phyloP scores from a whole-genome alignment of 92 coral and sea anemone species.

The Parazoanthus darwini region DNA sequence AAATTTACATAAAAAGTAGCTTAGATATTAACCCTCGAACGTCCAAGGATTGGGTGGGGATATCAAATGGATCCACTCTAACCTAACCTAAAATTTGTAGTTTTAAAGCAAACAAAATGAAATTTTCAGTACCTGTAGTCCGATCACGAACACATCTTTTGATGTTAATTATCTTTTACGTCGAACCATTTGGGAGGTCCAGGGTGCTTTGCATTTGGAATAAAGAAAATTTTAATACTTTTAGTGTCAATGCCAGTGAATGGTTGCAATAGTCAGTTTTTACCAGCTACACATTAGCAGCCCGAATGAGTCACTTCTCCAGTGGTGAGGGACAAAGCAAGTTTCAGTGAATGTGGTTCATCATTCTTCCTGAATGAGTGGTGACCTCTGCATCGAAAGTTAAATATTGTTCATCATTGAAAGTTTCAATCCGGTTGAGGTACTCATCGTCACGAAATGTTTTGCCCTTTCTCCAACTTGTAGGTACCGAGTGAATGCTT shows the following conservation, averaged over 20 bases:
- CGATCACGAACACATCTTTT: too few species aligned
- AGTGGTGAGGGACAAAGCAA: constrained; percentile 40
- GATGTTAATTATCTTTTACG: too few species aligned
- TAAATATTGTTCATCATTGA: constrained; percentile 14
- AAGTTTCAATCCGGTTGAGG: constrained; percentile 15
- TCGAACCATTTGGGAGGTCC: too few species aligned
- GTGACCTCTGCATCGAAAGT: constrained; percentile 38
- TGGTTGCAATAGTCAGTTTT: constrained; percentile 57
- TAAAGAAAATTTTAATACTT: constrained; percentile 47
- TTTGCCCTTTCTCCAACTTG: constrained; percentile 33
- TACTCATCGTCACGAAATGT: constrained; percentile 38
- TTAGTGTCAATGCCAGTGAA: constrained; percentile 49
- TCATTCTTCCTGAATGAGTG: constrained; percentile 54
- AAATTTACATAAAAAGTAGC: too few species aligned
- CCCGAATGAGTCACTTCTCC: constrained; percentile 27
- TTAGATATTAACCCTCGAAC: too few species aligned
- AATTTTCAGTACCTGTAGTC: too few species aligned
- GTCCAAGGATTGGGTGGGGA: too few species aligned
- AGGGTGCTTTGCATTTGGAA: constrained; percentile 34
- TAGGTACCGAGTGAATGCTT: constrained; percentile 22
- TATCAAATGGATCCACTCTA: too few species aligned
- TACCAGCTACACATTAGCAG: constrained; percentile 58
- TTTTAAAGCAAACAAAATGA: too few species aligned
- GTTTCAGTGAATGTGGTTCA: constrained; percentile 39
- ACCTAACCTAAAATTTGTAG: too few species aligned